Base-by-base conservation (phyloP, 2,888 invertebrate species). In the Luperina testacea region DNA sequence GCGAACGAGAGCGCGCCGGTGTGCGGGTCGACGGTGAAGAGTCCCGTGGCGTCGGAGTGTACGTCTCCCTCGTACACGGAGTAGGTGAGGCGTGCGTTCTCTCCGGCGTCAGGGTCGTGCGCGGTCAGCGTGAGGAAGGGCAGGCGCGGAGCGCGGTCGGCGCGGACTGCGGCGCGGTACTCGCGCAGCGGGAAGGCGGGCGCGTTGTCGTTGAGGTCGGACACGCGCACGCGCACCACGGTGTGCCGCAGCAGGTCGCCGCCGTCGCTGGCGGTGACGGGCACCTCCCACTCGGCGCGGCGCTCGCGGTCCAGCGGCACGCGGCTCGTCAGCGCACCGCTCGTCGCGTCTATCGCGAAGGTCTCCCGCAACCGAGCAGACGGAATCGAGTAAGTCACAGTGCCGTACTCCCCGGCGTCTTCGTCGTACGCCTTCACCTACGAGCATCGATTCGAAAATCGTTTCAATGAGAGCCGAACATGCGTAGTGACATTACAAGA, bases 161-260 rank as follows among this genome's bases (percentile, higher is more conserved):
- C 96, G 87, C 97, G 97, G 85, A 98, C 98, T 78, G 98, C 97
- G 57, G 98, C 97, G 94, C 98, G 98, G 94, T 99, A 99, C 94
- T 98, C 98, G 86, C 97, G 97, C 80, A 98, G 96, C 83, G 98
- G 96, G 94, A 99, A 99, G 77, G 95, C 95, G 0, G 99, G 99
- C 73, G 98, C 96, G 94, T 98, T 98, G 93, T 99, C 99, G 95
- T 99, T 99, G 85, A 97, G 97, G 95, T 99, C 99, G 42, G 97
- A 96, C 71, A 99, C 98, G 93, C 98, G 98, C 64, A 99, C 98
- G 93, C 98, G 97, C 84, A 99, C 97, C 57, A 97, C 97, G 67
- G 98, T 97, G 94, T 98, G 98, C 38, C 98, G 98, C 82, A 98
- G 97, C 92, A 98, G 97, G 85, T 99, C 98, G 85, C 98, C 99